Conservation (phyloP, 2,113 vertebrate genomes). For the Charina bottae region DNA sequence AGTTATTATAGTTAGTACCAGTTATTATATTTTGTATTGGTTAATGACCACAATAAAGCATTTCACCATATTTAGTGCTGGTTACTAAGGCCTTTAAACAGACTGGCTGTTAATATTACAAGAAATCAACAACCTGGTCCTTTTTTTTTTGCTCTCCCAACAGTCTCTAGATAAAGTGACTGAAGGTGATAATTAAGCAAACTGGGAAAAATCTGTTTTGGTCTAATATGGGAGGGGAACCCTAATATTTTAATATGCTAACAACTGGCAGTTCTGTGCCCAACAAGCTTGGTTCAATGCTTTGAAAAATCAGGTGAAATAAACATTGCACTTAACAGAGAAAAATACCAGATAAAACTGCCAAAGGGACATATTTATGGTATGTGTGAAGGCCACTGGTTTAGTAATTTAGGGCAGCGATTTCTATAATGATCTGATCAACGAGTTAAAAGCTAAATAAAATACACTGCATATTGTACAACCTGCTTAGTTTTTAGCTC, state of each 20-base stretch:
- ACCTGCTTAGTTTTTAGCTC: constrained; percentile 19
- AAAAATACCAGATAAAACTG: constrained; percentile 60
- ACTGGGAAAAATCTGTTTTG: neutral
- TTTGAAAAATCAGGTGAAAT: constrained; percentile 34
- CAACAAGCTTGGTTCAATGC: constrained; percentile 8
- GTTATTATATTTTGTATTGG: neutral
- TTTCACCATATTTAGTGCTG: neutral
- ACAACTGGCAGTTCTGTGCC: neutral
- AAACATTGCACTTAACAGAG: constrained; percentile 36
- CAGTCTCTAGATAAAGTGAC: neutral
- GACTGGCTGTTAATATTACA: neutral
- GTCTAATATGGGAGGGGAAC: neutral
- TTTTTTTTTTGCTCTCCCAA: neutral
- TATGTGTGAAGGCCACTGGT: constrained; percentile 22
- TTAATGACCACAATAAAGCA: neutral
- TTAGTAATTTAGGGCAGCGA: constrained; percentile 55
- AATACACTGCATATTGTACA: constrained; percentile 39
- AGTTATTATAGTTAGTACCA: neutral
- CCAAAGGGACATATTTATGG: constrained; percentile 46
- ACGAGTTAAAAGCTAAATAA: constrained; percentile 61
- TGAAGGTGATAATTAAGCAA: constrained; percentile 18
- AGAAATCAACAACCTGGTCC: neutral
- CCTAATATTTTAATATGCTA: neutral
- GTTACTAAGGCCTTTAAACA: neutral
- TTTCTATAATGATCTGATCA: constrained; percentile 61